phyloP scores from a whole-genome alignment of 2,888 invertebrate species.

The Acanthosepion lycidas region DNA sequence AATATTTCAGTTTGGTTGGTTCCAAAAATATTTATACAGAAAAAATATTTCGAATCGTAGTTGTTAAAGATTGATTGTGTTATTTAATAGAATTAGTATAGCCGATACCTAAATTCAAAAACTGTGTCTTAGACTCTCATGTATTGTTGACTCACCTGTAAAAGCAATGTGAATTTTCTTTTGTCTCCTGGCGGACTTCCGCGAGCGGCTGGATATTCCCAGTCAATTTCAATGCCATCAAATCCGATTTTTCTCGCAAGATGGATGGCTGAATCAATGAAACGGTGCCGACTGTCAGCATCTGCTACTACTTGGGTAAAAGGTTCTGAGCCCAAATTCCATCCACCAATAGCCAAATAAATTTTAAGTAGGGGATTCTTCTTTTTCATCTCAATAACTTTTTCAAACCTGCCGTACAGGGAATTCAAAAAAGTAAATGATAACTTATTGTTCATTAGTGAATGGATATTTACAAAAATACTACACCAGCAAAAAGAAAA shows the following conservation, averaged over 20 bases:
- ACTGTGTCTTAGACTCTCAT: no score
- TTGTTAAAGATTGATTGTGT: no score
- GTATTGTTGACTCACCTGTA: background rate
- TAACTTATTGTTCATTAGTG: no score
- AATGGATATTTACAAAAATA: no score
- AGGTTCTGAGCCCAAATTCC: constrained; percentile 38
- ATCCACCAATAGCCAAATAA: constrained; percentile 46
- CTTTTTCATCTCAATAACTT: background rate
- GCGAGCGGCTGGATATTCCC: constrained; percentile 43
- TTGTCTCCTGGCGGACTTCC: constrained; percentile 43
- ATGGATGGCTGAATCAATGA: background rate
- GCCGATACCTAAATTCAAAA: no score
- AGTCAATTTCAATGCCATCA: constrained; percentile 45
- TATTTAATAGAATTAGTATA: no score
- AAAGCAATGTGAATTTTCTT: background rate
- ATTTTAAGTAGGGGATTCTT: background rate
- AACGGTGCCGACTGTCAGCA: background rate
- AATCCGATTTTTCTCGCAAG: background rate
- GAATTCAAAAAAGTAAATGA: background rate
- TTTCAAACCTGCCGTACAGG: background rate
- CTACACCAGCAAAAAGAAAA: no score
- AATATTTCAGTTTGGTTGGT: no score
- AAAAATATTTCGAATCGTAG: no score
- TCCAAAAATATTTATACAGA: no score
- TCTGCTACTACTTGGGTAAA: background rate